phyloP scores from a whole-genome alignment of 2,797 vertebrate genomes.

The Agapornis canus region DNA sequence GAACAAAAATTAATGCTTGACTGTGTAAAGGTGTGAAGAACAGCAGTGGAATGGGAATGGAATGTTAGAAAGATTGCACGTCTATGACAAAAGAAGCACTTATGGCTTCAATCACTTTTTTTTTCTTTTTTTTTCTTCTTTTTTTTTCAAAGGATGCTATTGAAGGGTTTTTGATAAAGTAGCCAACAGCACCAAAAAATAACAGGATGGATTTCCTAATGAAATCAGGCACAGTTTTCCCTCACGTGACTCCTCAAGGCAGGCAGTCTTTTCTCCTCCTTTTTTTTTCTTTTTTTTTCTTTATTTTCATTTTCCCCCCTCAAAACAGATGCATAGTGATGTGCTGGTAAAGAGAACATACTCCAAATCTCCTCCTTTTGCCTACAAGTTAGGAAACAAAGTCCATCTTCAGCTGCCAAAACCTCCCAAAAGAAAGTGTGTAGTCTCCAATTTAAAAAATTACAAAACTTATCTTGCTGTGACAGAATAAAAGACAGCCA shows the following conservation, averaged over 20 bases:
- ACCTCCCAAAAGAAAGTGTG: conserved; percentile 74
- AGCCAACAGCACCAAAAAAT: conserved; percentile 97
- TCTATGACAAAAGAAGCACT: conserved; percentile 91
- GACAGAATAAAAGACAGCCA: conserved; percentile 86
- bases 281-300: neutral
- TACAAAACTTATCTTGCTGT: conserved; percentile 79
- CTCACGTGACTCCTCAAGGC: conserved; percentile 82
- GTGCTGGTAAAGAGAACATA: conserved; percentile 83
- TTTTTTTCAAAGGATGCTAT: conserved; percentile 80
- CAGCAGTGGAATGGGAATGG: conserved; percentile 87
- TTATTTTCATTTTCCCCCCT: conserved; percentile 29
- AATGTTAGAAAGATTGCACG: conserved; percentile 99
- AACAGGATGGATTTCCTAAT: conserved; percentile 91
- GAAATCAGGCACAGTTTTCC: conserved; percentile 94
- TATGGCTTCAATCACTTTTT: conserved; percentile 82
- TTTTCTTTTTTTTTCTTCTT: neutral
- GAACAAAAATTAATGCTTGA: conserved; percentile 92
- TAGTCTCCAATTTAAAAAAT: conserved; percentile 78
- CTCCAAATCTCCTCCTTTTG: conserved; percentile 75
- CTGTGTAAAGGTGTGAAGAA: conserved; percentile 86
- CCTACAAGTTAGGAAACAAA: conserved; percentile 77
- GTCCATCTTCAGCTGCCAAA: conserved; percentile 82
- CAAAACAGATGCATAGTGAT: conserved; percentile 84
- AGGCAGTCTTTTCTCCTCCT: conserved; percentile 75
- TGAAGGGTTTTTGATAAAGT: conserved; percentile 87